Conservation (phyloP, 2,113 vertebrate genomes). For the Phrynosoma blainvillii region DNA sequence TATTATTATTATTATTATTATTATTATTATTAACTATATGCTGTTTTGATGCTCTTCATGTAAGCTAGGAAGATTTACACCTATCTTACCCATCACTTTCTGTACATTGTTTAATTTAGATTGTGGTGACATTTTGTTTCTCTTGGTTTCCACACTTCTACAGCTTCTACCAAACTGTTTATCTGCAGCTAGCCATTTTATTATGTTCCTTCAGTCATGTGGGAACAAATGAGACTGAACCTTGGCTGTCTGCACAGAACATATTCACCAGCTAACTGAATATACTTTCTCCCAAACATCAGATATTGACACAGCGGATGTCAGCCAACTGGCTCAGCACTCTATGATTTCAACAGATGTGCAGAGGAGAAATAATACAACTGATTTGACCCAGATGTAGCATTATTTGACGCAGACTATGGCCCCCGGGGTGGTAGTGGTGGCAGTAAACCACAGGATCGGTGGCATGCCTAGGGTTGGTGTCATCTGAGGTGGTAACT, state of each 20-base stretch:
- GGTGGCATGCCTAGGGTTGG: too few species aligned
- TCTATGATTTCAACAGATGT: constrained; percentile 16
- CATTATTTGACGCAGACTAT: constrained; percentile 32
- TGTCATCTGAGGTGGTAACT: too few species aligned
- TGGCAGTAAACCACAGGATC: constrained; percentile 23
- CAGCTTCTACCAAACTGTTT: constrained; percentile 9
- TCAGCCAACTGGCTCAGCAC: constrained; percentile 21
- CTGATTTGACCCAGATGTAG: constrained; percentile 37
- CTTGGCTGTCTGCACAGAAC: background rate
- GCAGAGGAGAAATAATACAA: constrained; percentile 16
- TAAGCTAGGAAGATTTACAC: background rate
- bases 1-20: too few species aligned
- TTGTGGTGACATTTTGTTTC: background rate
- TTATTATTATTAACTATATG: background rate
- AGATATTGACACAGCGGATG: constrained; percentile 28
- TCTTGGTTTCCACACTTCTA: background rate
- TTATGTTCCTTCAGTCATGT: constrained; percentile 20
- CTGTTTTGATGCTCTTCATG: background rate
- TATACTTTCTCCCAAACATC: constrained; percentile 14
- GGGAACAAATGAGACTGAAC: background rate
- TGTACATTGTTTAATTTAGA: background rate
- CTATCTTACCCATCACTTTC: background rate
- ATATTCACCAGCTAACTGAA: background rate
- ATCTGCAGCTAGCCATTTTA: constrained; percentile 12
- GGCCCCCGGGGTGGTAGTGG: background rate